These are phyloP conservation scores for Corydoras maculifer DNA, from an alignment of 2,113 vertebrate species.

Conservation along the genomic window DNA sequence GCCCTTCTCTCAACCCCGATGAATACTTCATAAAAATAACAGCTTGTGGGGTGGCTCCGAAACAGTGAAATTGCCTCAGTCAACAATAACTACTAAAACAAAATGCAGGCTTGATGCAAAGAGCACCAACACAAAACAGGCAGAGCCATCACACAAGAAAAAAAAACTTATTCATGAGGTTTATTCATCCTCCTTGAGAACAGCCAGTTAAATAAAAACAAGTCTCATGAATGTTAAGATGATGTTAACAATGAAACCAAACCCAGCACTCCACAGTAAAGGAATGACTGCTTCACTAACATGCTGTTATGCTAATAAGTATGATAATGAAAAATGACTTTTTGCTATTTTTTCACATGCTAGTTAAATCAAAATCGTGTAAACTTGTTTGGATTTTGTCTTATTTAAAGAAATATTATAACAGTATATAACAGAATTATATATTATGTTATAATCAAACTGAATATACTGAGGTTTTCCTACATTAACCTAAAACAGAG, in stretches of 20 bases:
- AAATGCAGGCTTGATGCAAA: conserved; percentile 28
- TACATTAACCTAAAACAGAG: too few species aligned
- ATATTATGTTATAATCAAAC: too few species aligned
- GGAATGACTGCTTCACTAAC: conserved; percentile 14
- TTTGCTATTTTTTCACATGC: too few species aligned
- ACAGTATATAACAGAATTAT: too few species aligned
- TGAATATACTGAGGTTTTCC: too few species aligned
- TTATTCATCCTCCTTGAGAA: conserved; percentile 37
- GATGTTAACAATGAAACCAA: conserved; percentile 33
- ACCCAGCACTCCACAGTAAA: conserved; percentile 7
- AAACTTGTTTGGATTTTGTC: too few species aligned
- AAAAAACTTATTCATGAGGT: conserved; percentile 32
- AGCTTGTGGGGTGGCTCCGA: conserved; percentile 47
- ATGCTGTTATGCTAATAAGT: neutral
- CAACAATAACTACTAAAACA: conserved; percentile 29
- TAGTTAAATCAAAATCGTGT: too few species aligned
- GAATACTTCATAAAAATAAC: conserved; percentile 50
- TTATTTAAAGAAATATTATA: too few species aligned
- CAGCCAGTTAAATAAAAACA: conserved; percentile 10
- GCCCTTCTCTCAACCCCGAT: conserved; percentile 33
- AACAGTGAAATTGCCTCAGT: conserved; percentile 22
- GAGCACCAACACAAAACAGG: neutral
- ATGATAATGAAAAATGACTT: too few species aligned
- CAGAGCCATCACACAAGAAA: too few species aligned
- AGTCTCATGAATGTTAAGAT: conserved; percentile 38